phyloP scores from a whole-genome alignment of 2,797 vertebrate species.

The Melanotaenia parkinsoni region DNA sequence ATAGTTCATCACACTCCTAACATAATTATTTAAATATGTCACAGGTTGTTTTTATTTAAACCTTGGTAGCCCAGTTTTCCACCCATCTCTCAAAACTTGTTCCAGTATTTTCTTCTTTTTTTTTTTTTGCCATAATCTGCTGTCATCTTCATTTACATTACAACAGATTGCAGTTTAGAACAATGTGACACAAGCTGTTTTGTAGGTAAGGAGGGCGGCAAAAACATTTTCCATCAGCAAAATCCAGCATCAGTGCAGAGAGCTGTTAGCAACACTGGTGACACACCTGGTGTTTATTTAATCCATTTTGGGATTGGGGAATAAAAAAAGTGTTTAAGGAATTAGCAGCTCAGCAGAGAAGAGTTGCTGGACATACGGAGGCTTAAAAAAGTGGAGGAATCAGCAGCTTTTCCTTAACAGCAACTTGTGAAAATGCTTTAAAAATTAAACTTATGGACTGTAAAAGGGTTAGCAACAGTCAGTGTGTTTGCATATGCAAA shows the following conservation, averaged over 20 bases:
- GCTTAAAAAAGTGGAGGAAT: conserved; percentile 58
- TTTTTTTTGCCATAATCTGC: background rate
- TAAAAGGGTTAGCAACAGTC: conserved; percentile 7
- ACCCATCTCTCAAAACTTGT: too few relatives aligned
- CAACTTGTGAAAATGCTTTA: conserved; percentile 40
- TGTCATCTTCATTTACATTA: background rate
- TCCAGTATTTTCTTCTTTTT: background rate
- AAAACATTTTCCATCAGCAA: conserved; percentile 23
- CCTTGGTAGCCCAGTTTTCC: too few relatives aligned
- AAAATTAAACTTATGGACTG: conserved; percentile 28
- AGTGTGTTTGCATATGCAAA: conserved; percentile 9
- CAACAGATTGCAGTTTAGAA: background rate
- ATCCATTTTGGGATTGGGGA: conserved; percentile 20
- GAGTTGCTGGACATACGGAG: conserved; percentile 57
- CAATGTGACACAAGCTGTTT: background rate
- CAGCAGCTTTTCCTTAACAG: conserved; percentile 64
- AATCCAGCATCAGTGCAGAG: background rate
- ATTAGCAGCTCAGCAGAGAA: conserved; percentile 53
- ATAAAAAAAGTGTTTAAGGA: conserved; percentile 48
- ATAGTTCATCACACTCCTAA: background rate
- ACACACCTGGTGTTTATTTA: conserved; percentile 52
- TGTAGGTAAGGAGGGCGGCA: background rate
- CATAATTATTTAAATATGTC: too few relatives aligned
- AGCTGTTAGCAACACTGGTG: conserved; percentile 8
- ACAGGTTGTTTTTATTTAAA: too few relatives aligned